Base-by-base conservation (phyloP, 2,888 invertebrate genomes). In the Hemicrepidius hirtus region DNA sequence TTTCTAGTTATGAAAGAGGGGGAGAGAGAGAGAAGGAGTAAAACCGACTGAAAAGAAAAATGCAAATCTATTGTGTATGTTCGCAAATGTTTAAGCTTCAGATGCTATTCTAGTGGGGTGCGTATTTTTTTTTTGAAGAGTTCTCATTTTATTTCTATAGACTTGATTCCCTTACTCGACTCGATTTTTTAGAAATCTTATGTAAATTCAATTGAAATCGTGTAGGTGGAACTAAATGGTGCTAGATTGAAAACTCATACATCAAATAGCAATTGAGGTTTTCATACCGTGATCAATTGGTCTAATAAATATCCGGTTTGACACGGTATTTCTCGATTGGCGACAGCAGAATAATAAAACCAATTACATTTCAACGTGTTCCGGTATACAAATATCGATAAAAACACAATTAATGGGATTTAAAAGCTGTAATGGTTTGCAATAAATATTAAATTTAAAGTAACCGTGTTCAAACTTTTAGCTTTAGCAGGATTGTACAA, bases 341-440 rank as follows among this genome's bases (percentile, higher is more conserved):
- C 40, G 68, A 68, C 40, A 46, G 59, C 37, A 60, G 28, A 60
- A 59, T 60, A 68, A 68, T 68, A 37, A 37, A 60, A 60, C 44
- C 68, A 68, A 68, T 68, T 68, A 68, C 57, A 24, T 68, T 60
- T 59, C 55, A 32, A 68, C 57, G 20, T 57, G 57, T 46, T 67
- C 24, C 40, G 32, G 35, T 59, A 59, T 67, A 18, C n/a, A 67
- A 46, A 59, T 55, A 24, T 24, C 35, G 57, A 57, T 37, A 57
- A 16, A 16, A 37, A 37, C 35, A 16, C 16, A 35, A n/a, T 35
- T 46, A 16, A 46, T 4, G 3, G 16, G 20, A 18, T 18, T 46
- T 13, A 16, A 16, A 16, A 41, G 41, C 13, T n/a, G n/a, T n/a
- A n/a, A n/a, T n/a, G n/a, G n/a, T n/a, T n/a, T n/a, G n/a, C n/a